Evolutionary conservation across 1,140 invertebrate genomes (phyloP).

Genomic region (Marisa cornuarietis): DNA sequence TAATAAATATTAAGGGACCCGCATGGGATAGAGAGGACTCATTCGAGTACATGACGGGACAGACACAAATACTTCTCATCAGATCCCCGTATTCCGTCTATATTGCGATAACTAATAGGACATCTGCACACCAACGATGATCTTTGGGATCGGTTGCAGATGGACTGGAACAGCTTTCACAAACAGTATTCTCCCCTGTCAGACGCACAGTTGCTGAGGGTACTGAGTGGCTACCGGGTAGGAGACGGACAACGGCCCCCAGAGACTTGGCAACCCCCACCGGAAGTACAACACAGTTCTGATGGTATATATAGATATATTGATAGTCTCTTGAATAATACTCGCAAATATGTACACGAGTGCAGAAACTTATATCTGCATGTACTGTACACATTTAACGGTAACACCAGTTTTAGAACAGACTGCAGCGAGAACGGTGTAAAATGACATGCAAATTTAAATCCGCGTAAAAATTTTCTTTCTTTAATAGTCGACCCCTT

Average conservation of each 20-base stretch:
- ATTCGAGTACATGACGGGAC: no score
- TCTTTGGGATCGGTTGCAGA: constrained; percentile 29
- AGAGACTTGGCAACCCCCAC: constrained; percentile 30
- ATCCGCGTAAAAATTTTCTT: no score
- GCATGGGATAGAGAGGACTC: no score
- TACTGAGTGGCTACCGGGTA: constrained; percentile 42
- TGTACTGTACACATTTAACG: neutral
- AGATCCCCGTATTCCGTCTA: neutral
- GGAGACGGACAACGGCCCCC: constrained; percentile 30
- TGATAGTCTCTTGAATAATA: no score
- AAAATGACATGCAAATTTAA: no score
- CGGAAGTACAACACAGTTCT: constrained; percentile 26
- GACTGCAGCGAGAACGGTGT: no score
- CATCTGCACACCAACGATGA: no score
- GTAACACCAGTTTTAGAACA: no score
- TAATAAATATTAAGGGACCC: no score
- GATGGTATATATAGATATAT: constrained; percentile 24
- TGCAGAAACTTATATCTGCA: neutral
- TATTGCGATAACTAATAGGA: neutral
- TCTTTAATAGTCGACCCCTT: no score
- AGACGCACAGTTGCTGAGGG: constrained; percentile 40
- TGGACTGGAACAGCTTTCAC: constrained; percentile 44
- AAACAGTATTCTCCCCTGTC: constrained; percentile 42
- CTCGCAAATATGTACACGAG: neutral
- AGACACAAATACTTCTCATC: no score